Evolutionary conservation across 2,113 vertebrate genomes (phyloP).

Genomic region (Carettochelys insculpta): DNA sequence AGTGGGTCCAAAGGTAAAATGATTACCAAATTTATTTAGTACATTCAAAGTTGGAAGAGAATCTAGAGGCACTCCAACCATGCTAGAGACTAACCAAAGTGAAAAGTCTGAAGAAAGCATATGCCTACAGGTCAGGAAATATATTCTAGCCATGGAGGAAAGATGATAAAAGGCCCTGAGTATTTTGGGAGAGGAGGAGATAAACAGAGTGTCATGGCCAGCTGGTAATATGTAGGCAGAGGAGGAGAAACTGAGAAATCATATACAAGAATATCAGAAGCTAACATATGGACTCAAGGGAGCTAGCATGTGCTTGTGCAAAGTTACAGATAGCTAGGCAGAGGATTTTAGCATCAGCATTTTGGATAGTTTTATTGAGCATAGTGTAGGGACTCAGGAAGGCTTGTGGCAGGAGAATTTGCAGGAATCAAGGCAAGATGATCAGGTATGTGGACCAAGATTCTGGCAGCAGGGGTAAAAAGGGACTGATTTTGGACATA

Average conservation of each 20-base stretch:
- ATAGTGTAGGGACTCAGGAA: not conserved
- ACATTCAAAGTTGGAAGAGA: not conserved
- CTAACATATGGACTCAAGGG: not conserved
- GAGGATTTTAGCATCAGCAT: not conserved
- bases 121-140: not conserved
- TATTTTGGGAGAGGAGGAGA: not conserved
- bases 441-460: not conserved
- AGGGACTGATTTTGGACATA: not conserved
- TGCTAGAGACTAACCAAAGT: not conserved
- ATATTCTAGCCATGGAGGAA: not conserved
- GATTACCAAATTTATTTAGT: not conserved
- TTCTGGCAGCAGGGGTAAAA: not conserved
- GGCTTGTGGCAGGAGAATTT: not conserved
- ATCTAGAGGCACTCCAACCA: not conserved
- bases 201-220: not conserved
- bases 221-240: not conserved
- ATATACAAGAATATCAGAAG: not conserved
- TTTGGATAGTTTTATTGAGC: not conserved
- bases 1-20: not conserved
- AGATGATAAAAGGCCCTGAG: not conserved
- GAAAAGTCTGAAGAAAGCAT: not conserved
- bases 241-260: not conserved
- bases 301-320: not conserved
- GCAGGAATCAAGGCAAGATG: not conserved
- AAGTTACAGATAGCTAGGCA: fast-evolving